Evolutionary conservation across 2,888 invertebrate genomes (phyloP).

Genomic region (Troilus luridus): DNA sequence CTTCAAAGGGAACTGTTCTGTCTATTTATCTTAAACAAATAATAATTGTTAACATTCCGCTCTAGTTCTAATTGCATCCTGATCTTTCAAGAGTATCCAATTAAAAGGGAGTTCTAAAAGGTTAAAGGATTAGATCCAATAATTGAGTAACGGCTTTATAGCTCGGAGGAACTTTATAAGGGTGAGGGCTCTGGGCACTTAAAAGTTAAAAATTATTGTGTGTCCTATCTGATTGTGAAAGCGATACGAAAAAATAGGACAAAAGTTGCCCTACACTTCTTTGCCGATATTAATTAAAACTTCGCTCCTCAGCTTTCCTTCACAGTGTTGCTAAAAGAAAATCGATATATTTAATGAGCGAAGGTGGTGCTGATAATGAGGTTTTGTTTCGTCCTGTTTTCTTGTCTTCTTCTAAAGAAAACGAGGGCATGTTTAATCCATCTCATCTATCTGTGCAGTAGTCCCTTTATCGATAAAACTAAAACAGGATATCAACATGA

Average conservation of each 20-base stretch:
- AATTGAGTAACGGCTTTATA: constrained; percentile 29
- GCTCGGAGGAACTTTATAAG: background rate
- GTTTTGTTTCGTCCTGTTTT: constrained; percentile 26
- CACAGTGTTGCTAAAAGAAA: background rate
- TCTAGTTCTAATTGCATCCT: background rate
- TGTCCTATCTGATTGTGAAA: constrained; percentile 37
- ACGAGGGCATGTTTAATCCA: background rate
- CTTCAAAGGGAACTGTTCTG: background rate
- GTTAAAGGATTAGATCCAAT: constrained; percentile 1
- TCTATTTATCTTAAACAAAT: background rate
- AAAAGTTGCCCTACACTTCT: background rate
- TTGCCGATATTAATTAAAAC: constrained; percentile 27
- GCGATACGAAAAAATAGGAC: background rate
- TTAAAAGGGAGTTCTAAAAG: constrained; percentile 26
- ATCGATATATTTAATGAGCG: constrained; percentile 25
- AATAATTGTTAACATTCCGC: background rate
- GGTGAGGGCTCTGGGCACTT: background rate
- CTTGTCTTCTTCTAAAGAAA: background rate
- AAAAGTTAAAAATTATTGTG: constrained; percentile 36
- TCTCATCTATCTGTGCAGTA: background rate
- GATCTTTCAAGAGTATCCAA: background rate
- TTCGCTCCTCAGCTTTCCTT: background rate
- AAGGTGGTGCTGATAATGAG: constrained; percentile 8
- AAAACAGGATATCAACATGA: background rate
- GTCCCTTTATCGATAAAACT: background rate